Evolutionary conservation across 2,797 vertebrate genomes (phyloP).

Genomic region (Sandelia bainsii): DNA sequence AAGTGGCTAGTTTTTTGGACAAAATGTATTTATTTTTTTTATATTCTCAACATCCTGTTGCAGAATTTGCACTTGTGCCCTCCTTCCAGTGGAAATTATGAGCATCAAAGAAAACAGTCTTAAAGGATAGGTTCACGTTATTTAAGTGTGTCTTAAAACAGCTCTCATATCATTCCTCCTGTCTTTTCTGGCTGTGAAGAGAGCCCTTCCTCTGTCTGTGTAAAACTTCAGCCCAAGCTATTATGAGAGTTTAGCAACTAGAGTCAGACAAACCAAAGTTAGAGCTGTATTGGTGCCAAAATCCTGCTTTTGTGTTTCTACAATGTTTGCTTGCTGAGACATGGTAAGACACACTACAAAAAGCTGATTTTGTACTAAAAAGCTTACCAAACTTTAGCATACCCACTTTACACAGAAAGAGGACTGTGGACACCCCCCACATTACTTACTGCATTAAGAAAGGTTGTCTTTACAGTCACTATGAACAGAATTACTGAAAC

Average conservation of each 20-base stretch:
- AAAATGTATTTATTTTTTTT: conserved; percentile 10
- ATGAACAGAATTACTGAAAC: not conserved
- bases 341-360: too few species aligned
- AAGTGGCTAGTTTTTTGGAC: conserved; percentile 4
- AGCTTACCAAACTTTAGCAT: too few species aligned
- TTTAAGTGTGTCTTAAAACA: not conserved
- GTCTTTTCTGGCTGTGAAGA: not conserved
- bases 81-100: not conserved
- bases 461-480: not conserved
- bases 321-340: too few species aligned
- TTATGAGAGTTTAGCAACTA: too few species aligned
- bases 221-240: too few species aligned
- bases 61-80: conserved; percentile 19
- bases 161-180: not conserved
- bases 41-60: conserved; percentile 21
- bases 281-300: too few species aligned
- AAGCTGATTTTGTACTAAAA: too few species aligned
- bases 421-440: too few species aligned
- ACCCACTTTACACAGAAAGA: too few species aligned
- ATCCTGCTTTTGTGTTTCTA: too few species aligned
- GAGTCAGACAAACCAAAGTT: too few species aligned
- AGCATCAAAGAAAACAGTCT: not conserved
- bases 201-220: not conserved
- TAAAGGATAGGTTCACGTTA: not conserved
- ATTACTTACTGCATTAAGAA: too few species aligned